Evolutionary conservation across 2,797 vertebrate genomes (phyloP), one percentile per base, ranked within the genome.

Genomic region (Alca torda): DNA sequence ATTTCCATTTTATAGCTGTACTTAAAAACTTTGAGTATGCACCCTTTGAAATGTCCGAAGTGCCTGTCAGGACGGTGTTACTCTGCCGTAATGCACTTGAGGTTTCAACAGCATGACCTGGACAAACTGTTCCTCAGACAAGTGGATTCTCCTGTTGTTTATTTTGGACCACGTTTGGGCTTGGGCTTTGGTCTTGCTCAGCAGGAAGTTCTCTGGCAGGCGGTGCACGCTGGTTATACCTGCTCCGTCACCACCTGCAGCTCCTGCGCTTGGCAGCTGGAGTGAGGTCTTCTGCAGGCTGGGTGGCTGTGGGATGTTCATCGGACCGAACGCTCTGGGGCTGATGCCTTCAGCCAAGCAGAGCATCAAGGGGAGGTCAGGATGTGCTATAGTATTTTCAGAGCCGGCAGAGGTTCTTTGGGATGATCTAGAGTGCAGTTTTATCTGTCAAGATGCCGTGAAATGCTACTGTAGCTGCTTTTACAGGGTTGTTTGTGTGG

Each of bases 181-280:
- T 89, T n/a, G 25, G 67, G 35, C 45, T 91, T 73, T 45, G 87
- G 43, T 16, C 63, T 95, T 76, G 60, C 68, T 91, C 59, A 73
- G 91, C 41, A 9, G 50, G 39, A 37, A 26, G 65, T 33, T 81
- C 26, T 53, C 37, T 19, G 60, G 76, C 50, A 91, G 85, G 61
- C 6, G 4, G 48, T 20, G 35, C 9, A 5, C 25, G 8, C 93
- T 45, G 72, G 76, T 92, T 93, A 16, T 57, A 84, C 91, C 91
- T 87, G 81, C 74, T 92, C 79, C 1, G 2, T 24, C 68, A 35
- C 77, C 74, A 57, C 67, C 80, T 84, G 2, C 45, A 43, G n/a
- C 54, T 93, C 37, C 41, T 76, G 30, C 9, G 12, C 43, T 31
- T 43, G 11, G 21, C 48, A 28, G 67, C 45, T 74, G 56, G 35